A percentile compares a stretch with the other conserved stretches of the same genome.
These are phyloP conservation scores for Amphimallon solstitiale DNA, from an alignment of 2,888 invertebrate species.

Conservation along the genomic window DNA sequence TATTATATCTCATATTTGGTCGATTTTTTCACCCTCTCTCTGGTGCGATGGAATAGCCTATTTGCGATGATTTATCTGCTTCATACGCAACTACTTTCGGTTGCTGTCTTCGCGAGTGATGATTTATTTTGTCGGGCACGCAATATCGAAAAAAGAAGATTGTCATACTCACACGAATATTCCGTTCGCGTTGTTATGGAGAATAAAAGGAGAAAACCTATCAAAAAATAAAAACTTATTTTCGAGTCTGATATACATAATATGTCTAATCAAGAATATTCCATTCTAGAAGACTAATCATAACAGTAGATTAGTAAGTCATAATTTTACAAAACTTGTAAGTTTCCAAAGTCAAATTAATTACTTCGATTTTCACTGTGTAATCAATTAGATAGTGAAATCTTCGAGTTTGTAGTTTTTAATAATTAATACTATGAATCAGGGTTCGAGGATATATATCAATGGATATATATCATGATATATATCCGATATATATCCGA, in stretches of 20 bases:
- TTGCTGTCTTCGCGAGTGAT: constrained; percentile 22
- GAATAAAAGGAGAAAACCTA: not conserved
- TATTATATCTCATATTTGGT: constrained; percentile 13
- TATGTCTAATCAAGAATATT: no score
- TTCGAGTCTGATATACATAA: not conserved
- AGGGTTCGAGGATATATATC: no score
- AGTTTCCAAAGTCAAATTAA: no score
- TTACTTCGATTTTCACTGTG: no score
- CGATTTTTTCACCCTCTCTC: constrained; percentile 22
- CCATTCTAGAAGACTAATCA: no score
- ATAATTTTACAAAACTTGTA: no score
- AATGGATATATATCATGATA: no score
- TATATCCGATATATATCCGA: no score
- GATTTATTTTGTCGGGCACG: constrained; percentile 23
- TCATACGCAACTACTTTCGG: constrained; percentile 27
- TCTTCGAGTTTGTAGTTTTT: no score
- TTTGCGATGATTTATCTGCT: constrained; percentile 27
- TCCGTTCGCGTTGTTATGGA: constrained; percentile 8
- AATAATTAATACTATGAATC: no score
- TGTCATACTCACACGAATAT: constrained; percentile 8
- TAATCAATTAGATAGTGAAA: no score
- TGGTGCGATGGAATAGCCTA: constrained; percentile 15
- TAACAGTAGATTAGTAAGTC: no score
- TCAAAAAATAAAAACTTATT: not conserved
- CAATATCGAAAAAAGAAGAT: constrained; percentile 22